A percentile compares a stretch with the other conserved stretches of the same genome.
phyloP scores from a whole-genome alignment of 2,888 invertebrate genomes.

The Aromia moschata region DNA sequence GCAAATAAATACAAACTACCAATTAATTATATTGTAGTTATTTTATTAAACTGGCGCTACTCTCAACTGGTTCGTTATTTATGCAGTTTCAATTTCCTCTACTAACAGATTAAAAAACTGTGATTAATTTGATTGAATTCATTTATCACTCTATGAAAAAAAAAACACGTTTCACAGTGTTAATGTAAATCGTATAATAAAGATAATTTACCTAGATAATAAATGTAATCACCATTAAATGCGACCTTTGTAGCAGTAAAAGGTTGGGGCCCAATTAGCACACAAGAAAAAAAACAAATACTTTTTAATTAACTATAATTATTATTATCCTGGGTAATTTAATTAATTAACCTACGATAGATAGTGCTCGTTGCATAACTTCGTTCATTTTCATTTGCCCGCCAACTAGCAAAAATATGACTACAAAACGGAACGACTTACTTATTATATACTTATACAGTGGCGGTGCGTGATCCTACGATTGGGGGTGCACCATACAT shows the following conservation, averaged over 20 bases:
- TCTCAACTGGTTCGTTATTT: neutral
- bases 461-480: too few relatives aligned
- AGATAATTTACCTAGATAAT: slow-evolving; percentile 6
- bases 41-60: neutral
- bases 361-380: neutral
- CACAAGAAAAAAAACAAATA: neutral
- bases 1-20: too few relatives aligned
- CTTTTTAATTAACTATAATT: neutral
- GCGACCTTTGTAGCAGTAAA: slow-evolving; percentile 1
- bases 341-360: neutral
- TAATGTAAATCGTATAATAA: neutral
- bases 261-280: neutral
- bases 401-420: too few relatives aligned
- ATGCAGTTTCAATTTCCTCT: too few relatives aligned
- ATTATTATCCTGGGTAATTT: slow-evolving; percentile 4
- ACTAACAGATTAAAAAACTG: too few relatives aligned
- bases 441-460: too few relatives aligned
- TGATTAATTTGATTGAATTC: neutral
- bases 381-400: too few relatives aligned
- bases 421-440: too few relatives aligned
- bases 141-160: slow-evolving; percentile 4
- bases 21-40: too few relatives aligned
- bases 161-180: neutral
- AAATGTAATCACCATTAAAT: slow-evolving; percentile 8
- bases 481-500: too few relatives aligned